phyloP scores from a whole-genome alignment of 2,888 invertebrate species.

The Podabrus alpinus region DNA sequence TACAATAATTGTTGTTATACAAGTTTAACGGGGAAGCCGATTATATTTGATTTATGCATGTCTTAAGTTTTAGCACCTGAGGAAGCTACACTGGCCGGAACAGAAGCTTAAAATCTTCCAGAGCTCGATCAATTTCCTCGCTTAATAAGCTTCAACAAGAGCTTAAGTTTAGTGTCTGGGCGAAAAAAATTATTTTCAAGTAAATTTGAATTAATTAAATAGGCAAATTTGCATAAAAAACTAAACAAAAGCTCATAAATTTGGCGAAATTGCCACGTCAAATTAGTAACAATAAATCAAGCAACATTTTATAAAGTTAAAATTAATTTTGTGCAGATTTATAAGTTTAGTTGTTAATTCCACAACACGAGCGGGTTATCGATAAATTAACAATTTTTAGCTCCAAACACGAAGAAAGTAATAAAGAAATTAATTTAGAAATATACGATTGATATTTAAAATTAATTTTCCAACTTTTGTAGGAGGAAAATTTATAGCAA shows the following conservation, averaged over 20 bases:
- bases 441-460: not conserved
- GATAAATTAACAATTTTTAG: not conserved
- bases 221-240: not conserved
- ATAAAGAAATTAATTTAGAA: not conserved
- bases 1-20: not conserved
- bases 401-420: not conserved
- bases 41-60: not conserved
- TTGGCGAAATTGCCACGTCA: not conserved
- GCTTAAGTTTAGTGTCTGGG: not conserved
- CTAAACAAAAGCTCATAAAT: not conserved
- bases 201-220: not conserved
- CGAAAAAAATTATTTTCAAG: not conserved
- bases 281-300: not conserved
- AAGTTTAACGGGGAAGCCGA: not conserved
- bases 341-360: not conserved
- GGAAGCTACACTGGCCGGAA: not conserved
- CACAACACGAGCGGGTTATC: not conserved
- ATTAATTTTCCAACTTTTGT: not conserved
- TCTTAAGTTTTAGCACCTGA: not conserved
- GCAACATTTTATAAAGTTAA: not conserved
- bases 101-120: not conserved
- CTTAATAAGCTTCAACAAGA: not conserved
- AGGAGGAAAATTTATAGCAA: conserved; percentile 11
- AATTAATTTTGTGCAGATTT: not conserved
- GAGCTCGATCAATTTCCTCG: not conserved